These are phyloP conservation scores for Xanthia togata DNA, from an alignment of 2,888 invertebrate species.

Conservation along the genomic window DNA sequence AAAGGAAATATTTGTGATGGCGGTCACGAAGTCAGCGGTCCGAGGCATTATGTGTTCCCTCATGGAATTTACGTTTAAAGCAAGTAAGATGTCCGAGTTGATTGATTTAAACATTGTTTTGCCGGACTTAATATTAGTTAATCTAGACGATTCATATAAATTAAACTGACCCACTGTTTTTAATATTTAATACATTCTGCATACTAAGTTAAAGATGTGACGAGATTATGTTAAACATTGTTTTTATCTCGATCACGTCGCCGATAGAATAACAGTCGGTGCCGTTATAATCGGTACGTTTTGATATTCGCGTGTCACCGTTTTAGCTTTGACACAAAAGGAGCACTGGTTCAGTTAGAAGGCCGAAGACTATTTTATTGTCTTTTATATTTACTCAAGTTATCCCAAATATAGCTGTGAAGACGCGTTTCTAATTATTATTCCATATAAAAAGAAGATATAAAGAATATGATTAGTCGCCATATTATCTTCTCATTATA, in stretches of 20 bases:
- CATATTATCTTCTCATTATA: slow-evolving; percentile 56
- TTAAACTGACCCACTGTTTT: slow-evolving; percentile 1
- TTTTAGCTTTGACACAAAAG: slow-evolving; percentile 64
- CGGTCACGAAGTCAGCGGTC: slow-evolving; percentile 85
- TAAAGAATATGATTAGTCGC: slow-evolving; percentile 35
- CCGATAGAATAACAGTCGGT: slow-evolving; percentile 55
- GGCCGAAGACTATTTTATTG: slow-evolving; percentile 70
- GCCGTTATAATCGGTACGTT: slow-evolving; percentile 73
- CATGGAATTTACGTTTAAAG: slow-evolving; percentile 89
- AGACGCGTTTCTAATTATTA: slow-evolving; percentile 59
- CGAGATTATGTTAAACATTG: slow-evolving; percentile 37
- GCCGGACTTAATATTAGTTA: not conserved
- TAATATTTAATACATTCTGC: slow-evolving; percentile 16
- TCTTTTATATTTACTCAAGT: slow-evolving; percentile 63
- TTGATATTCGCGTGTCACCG: slow-evolving; percentile 71
- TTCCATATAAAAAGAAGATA: slow-evolving; percentile 48
- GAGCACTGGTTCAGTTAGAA: slow-evolving; percentile 69
- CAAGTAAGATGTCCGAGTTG: slow-evolving; percentile 82
- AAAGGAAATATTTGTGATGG: slow-evolving; percentile 73
- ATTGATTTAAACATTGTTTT: slow-evolving; percentile 23
- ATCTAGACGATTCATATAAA: not conserved
- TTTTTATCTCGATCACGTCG: slow-evolving; percentile 58
- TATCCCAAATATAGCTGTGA: slow-evolving; percentile 44
- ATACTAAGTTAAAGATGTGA: slow-evolving; percentile 9
- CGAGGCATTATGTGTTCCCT: slow-evolving; percentile 88